Evolutionary conservation across 2,113 vertebrate genomes (phyloP).

Genomic region (Larimichthys polyactis): DNA sequence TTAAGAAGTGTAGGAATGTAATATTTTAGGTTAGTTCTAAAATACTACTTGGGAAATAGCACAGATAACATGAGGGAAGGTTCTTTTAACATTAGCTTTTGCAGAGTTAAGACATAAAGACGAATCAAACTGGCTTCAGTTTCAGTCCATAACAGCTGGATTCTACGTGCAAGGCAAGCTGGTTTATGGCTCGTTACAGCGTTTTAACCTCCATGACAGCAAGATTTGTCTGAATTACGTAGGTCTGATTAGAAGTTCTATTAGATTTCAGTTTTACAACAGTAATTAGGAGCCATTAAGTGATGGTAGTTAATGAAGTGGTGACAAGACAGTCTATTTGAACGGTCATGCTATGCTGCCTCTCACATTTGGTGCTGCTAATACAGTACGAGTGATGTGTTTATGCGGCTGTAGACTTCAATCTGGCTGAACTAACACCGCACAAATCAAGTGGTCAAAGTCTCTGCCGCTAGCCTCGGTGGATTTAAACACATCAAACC

Average conservation of each 20-base stretch:
- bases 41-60: background rate
- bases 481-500: background rate
- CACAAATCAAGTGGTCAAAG: background rate
- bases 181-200: background rate
- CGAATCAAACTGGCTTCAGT: background rate
- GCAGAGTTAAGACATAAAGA: background rate
- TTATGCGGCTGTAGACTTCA: constrained; percentile 14
- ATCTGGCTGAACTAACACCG: background rate
- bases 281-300: constrained; percentile 15
- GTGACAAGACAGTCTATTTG: constrained; percentile 13
- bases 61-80: too few relatives aligned
- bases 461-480: background rate
- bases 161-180: background rate
- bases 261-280: constrained; percentile 12
- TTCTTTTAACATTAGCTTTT: background rate
- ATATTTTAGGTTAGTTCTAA: background rate
- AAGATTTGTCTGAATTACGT: constrained; percentile 12
- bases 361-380: constrained; percentile 1
- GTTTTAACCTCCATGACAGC: background rate
- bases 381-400: constrained; percentile 2
- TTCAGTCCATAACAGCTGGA: background rate
- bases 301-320: constrained; percentile 31
- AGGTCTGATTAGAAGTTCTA: background rate
- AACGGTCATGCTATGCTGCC: background rate
- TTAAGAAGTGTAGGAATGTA: too few relatives aligned